Percentiles rank a stretch among this genome's conserved stretches.
Conservation (phyloP, 2,113 vertebrate genomes). For the Cyphomyrus discorhynchus region DNA sequence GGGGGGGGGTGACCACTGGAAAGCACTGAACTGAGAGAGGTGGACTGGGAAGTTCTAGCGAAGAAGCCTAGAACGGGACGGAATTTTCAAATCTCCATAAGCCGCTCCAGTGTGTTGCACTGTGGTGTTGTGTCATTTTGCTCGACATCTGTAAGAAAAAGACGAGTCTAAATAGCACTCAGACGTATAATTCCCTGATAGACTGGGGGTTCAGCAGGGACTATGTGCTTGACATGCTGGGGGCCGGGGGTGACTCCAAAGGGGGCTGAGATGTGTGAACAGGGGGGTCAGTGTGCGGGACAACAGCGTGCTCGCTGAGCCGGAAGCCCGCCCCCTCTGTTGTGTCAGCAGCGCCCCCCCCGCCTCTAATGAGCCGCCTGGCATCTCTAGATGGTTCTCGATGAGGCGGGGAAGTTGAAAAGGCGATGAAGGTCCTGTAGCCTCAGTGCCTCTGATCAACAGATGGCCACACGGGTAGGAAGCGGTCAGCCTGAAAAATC, state of each 20-base stretch:
- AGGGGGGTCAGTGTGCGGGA: background rate
- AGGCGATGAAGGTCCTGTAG: constrained; percentile 25
- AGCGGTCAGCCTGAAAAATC: constrained; percentile 47
- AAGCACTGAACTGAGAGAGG: background rate
- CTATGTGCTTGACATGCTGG: background rate
- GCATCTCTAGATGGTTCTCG: constrained; percentile 10
- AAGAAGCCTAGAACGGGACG: background rate
- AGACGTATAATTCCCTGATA: background rate
- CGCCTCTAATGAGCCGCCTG: constrained; percentile 18
- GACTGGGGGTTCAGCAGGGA: too few species aligned
- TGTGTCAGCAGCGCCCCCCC: background rate
- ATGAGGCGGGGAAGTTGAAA: background rate
- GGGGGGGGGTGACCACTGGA: background rate
- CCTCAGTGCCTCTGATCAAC: constrained; percentile 36
- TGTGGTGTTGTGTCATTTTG: background rate
- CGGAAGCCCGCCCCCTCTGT: background rate
- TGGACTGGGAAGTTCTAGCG: background rate
- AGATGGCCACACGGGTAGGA: constrained; percentile 47
- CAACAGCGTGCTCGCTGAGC: background rate
- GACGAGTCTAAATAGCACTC: background rate
- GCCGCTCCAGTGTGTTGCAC: background rate
- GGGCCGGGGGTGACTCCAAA: background rate
- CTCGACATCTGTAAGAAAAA: background rate
- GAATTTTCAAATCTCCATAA: background rate
- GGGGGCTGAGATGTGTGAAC: background rate